Evolutionary conservation across 2,113 vertebrate genomes (phyloP), one percentile per base, ranked within the genome.

Genomic region (human (Homo sapiens)): DNA sequence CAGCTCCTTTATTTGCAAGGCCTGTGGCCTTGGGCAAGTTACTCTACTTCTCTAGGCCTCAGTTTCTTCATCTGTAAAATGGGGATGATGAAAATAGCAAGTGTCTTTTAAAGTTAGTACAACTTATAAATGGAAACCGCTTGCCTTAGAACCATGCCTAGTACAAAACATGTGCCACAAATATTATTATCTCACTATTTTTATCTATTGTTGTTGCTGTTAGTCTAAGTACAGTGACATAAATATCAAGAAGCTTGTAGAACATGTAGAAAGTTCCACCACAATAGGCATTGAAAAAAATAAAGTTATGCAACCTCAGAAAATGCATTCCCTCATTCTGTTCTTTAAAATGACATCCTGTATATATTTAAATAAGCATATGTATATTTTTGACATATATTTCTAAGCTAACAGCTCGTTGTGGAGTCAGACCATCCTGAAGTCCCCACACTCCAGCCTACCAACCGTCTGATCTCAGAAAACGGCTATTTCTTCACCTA

Each of bases 261-360:
- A 86, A 76, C 40, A 73, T 23, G 66, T 64, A 66, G 70, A 57
- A 91, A 89, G 57, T 79, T 79, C 57, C 30, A 76, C 27, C 55
- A 23, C 25, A 70, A 40, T 22, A 79, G 30, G 14, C 30, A 45
- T 27, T 73, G 20, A 18, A 35, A 73, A 72, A 78, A 48, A 43
- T 25, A 11, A 32, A 45, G 32, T 38, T 52, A 59, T 12, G 32
- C 32, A 32, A 57, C 66, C 92, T 73, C 78, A 35, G 43, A 75
- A 95, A 80, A 55, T 38, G 7, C 40, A 72, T 16, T 43, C 43
- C 43, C 43, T 43, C 43, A 43, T 43, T 79, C 2, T 82, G 20
- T 59, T 81, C 86, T 90, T 93, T 59, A 73, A 95, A 96, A 96
- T 68, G n/a, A 9, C 2, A n/a, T 35, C 78, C 66, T 87, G 14